These are phyloP conservation scores for Tragelaphus eurycerus DNA, from an alignment of 2,797 vertebrate species.

Conservation along the genomic window DNA sequence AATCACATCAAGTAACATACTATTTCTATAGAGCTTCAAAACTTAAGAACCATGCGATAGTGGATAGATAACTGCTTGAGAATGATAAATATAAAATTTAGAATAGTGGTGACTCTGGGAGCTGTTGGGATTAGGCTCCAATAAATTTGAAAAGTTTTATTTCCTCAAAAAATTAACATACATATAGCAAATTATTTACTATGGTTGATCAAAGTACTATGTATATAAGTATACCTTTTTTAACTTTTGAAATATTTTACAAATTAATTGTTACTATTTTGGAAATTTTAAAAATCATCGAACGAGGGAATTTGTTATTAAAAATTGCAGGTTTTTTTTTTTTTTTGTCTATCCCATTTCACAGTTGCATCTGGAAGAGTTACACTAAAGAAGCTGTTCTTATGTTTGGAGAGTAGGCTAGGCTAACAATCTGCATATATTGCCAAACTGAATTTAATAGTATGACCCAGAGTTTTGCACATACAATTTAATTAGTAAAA, in stretches of 20 bases:
- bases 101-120: background rate
- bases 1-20: background rate
- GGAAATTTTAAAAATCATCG: background rate
- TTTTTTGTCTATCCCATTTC: background rate
- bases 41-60: background rate
- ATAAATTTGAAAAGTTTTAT: background rate
- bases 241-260: background rate
- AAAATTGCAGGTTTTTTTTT: background rate
- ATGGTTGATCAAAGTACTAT: background rate
- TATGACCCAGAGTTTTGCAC: background rate
- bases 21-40: background rate
- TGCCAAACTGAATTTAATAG: background rate
- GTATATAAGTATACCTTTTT: background rate
- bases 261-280: background rate
- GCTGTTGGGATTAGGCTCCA: background rate
- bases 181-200: background rate
- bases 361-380: background rate
- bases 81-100: background rate
- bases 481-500: background rate
- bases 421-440: background rate
- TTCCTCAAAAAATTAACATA: background rate
- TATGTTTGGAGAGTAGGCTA: background rate
- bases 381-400: background rate
- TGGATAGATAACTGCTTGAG: background rate
- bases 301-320: background rate